These are phyloP conservation scores for Carcina quercana DNA, from an alignment of 2,888 invertebrate species.

Conservation along the genomic window DNA sequence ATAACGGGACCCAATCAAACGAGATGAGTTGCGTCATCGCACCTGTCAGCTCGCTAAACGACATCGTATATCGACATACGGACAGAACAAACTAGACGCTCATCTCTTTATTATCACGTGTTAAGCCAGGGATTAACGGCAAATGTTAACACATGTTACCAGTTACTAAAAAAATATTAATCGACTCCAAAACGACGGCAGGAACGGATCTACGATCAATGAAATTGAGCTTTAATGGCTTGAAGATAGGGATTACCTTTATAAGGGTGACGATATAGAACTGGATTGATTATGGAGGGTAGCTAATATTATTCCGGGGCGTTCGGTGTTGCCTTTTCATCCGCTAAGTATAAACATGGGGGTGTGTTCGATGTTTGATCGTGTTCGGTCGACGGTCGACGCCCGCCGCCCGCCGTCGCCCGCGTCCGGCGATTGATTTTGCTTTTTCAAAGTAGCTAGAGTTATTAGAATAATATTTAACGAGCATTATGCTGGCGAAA, in stretches of 20 bases:
- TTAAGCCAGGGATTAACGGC: slow-evolving; percentile 73
- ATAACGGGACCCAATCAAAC: slow-evolving; percentile 33
- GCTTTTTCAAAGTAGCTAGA: slow-evolving; percentile 18
- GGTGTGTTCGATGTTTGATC: slow-evolving; percentile 66
- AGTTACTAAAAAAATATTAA: slow-evolving; percentile 59
- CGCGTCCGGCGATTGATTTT: slow-evolving; percentile 63
- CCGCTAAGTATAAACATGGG: slow-evolving; percentile 72
- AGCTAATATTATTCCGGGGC: slow-evolving; percentile 74
- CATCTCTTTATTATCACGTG: slow-evolving; percentile 75
- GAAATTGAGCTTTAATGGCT: slow-evolving; percentile 30
- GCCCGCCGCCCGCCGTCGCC: too few species aligned
- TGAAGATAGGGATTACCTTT: slow-evolving; percentile 24
- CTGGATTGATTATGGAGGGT: slow-evolving; percentile 67
- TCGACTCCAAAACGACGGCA: slow-evolving; percentile 26
- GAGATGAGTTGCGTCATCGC: slow-evolving; percentile 53
- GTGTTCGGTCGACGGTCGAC: too few species aligned
- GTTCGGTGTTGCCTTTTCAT: slow-evolving; percentile 73
- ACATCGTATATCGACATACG: slow-evolving; percentile 64
- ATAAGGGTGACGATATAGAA: slow-evolving; percentile 40
- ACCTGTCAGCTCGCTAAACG: slow-evolving; percentile 58
- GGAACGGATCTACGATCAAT: slow-evolving; percentile 9
- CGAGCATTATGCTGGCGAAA: background rate
- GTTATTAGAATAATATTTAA: slow-evolving; percentile 9
- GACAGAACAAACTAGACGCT: slow-evolving; percentile 66
- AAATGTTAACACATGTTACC: slow-evolving; percentile 75